phyloP scores from a whole-genome alignment of 1,140 invertebrate species.

The Bombus affinis region DNA sequence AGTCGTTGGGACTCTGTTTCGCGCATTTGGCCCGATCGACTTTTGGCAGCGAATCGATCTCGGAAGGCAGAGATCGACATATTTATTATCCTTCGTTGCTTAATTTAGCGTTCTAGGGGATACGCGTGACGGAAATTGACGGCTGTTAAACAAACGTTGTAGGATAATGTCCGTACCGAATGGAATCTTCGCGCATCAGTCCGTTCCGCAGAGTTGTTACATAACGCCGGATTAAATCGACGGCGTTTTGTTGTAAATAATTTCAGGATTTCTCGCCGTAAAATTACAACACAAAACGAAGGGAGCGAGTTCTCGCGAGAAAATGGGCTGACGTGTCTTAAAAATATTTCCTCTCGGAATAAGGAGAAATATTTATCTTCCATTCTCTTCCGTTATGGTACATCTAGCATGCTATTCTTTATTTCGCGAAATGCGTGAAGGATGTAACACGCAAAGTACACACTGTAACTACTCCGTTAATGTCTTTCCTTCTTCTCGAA shows the following conservation, averaged over 20 bases:
- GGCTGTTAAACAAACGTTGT: constrained; percentile 32
- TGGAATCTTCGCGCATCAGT: neutral
- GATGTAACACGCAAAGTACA: neutral
- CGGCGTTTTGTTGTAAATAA: constrained; percentile 8
- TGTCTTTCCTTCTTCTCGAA: neutral
- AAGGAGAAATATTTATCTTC: neutral
- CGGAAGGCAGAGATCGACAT: constrained; percentile 12
- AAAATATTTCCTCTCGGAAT: neutral
- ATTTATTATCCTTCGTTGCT: constrained; percentile 40
- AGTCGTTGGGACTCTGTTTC: neutral
- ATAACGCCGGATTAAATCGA: neutral
- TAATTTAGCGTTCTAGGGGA: constrained; percentile 16
- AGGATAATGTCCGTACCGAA: constrained; percentile 35
- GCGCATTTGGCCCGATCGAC: constrained; percentile 4
- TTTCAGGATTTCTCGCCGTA: neutral
- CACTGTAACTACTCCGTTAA: neutral
- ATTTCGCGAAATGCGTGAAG: neutral
- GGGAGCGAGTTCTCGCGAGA: neutral
- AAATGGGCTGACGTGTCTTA: neutral
- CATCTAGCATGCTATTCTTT: neutral
- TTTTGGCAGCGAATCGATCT: neutral
- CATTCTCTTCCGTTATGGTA: neutral
- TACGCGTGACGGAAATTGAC: constrained; percentile 30
- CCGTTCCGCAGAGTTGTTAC: neutral
- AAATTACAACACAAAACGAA: too few species aligned